phyloP scores from a whole-genome alignment of 2,113 vertebrate species.

The Eidolon helvum region DNA sequence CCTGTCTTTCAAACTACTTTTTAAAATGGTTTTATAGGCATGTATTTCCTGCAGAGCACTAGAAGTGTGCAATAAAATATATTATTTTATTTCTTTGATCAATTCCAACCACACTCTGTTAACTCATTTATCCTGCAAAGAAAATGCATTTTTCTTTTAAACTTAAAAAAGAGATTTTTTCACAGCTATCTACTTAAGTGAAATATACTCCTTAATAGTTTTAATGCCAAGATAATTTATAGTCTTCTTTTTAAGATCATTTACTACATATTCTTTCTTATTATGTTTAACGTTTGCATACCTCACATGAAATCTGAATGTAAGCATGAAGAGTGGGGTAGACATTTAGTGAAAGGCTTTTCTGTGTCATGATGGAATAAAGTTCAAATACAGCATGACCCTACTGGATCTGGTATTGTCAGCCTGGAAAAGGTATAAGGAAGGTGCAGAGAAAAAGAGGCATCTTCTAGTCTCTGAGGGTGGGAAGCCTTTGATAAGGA shows the following conservation, averaged over 20 bases:
- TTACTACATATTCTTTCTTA: neutral
- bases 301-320: neutral
- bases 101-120: conserved; percentile 35
- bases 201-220: conserved; percentile 36
- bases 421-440: neutral
- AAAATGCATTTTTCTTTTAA: conserved; percentile 44
- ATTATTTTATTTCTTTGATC: conserved; percentile 57
- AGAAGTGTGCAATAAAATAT: conserved; percentile 35
- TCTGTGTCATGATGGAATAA: neutral
- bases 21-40: neutral
- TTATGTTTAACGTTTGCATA: neutral
- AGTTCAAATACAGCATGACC: fast-evolving
- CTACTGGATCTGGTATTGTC: no score
- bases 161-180: neutral
- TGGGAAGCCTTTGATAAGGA: neutral
- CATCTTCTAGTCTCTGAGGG: neutral
- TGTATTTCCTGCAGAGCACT: conserved; percentile 42
- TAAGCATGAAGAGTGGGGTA: neutral
- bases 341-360: neutral
- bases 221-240: conserved; percentile 46
- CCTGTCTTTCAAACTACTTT: neutral
- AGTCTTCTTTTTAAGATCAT: conserved; percentile 14
- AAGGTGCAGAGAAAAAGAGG: neutral
- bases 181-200: conserved; percentile 14
- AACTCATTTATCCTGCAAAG: conserved; percentile 15